A percentile compares a stretch with the other conserved stretches of the same genome.
These are phyloP conservation scores for Tachysurus fulvidraco DNA, from an alignment of 2,113 vertebrate species.

Conservation along the genomic window DNA sequence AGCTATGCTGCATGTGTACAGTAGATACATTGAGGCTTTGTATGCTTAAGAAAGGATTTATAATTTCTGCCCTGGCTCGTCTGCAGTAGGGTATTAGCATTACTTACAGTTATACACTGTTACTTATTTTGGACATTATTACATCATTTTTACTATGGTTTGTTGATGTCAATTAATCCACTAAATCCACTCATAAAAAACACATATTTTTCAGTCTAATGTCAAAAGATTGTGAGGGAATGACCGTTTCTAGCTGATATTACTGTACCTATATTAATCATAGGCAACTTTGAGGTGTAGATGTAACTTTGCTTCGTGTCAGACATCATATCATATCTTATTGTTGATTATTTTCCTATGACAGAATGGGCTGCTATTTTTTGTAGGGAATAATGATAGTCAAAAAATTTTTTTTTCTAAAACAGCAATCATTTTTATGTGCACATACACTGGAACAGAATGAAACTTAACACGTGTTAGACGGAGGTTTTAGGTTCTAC, in stretches of 20 bases:
- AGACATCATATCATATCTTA: not conserved
- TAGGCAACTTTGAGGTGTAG: not conserved
- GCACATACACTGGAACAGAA: not conserved
- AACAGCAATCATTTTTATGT: not conserved
- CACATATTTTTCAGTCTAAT: not conserved
- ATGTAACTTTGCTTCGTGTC: not conserved
- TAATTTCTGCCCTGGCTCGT: no score
- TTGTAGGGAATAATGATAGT: not conserved
- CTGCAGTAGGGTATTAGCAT: not conserved
- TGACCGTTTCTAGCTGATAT: not conserved
- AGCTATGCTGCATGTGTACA: no score
- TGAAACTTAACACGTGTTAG: not conserved
- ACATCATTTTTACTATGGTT: not conserved
- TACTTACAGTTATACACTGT: not conserved
- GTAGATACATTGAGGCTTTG: no score
- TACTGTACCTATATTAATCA: no score
- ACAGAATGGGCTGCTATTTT: not conserved
- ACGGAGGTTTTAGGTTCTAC: not conserved
- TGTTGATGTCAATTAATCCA: not conserved
- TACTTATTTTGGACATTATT: not conserved
- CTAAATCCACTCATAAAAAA: not conserved
- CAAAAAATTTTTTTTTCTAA: no score
- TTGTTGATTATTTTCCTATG: not conserved
- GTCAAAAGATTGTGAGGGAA: not conserved
- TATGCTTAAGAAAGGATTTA: no score